Conservation (phyloP, 2,797 vertebrate species). For the Zalophus californianus region DNA sequence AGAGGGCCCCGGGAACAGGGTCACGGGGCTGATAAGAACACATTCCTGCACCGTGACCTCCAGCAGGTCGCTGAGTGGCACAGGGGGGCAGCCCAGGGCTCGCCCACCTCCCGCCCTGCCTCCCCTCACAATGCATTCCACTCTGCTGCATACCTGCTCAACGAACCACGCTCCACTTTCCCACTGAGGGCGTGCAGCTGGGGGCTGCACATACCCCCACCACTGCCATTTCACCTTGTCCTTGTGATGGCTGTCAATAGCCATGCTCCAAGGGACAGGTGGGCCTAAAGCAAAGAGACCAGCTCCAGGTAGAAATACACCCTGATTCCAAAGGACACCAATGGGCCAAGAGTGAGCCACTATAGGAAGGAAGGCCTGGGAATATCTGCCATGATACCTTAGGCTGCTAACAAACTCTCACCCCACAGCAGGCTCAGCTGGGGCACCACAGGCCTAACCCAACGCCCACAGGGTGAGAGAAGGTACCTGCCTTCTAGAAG, state of each 20-base stretch:
- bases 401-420: not conserved
- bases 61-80: not conserved
- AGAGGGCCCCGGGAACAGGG: not conserved
- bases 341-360: not conserved
- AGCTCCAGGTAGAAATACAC: not conserved
- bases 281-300: not conserved
- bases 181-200: not conserved
- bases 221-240: not conserved
- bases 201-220: rapidly evolving
- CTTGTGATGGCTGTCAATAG: not conserved
- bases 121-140: not conserved
- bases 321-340: not conserved
- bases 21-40: not conserved
- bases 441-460: rapidly evolving
- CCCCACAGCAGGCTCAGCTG: not conserved
- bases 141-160: not conserved
- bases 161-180: not conserved
- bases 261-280: not conserved
- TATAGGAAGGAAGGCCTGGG: not conserved
- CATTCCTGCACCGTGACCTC: not conserved
- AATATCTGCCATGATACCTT: not conserved
- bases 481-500: not conserved
- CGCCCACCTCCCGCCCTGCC: not conserved
- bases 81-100: not conserved
- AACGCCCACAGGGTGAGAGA: not conserved